A percentile compares a stretch with the other conserved stretches of the same genome.
Conservation (phyloP, 2,888 invertebrate genomes). For the Rhingia campestris region DNA sequence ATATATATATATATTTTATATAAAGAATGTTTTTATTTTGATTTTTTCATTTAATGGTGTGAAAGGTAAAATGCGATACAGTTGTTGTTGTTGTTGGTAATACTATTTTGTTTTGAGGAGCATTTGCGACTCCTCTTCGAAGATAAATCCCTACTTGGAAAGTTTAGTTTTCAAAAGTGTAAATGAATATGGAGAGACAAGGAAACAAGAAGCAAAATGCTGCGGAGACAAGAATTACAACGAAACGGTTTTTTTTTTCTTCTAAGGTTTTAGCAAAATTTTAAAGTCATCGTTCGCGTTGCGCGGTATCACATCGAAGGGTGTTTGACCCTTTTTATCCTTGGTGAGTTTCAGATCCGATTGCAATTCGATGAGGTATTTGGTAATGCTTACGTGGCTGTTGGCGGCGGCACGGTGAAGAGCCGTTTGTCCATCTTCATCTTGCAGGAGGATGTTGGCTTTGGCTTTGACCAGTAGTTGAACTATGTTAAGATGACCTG, state of each 20-base stretch:
- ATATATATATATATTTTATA: slow-evolving; percentile 17
- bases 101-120: slow-evolving; percentile 59
- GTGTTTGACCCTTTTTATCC: slow-evolving; percentile 83
- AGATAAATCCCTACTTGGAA: slow-evolving; percentile 14
- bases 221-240: background rate
- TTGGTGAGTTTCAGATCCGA: slow-evolving; percentile 80
- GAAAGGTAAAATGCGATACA: slow-evolving; percentile 51
- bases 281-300: slow-evolving; percentile 82
- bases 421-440: slow-evolving; percentile 91
- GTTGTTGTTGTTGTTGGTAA: slow-evolving; percentile 42
- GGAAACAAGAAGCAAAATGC: slow-evolving; percentile 43
- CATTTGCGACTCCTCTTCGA: slow-evolving; percentile 18
- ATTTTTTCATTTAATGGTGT: slow-evolving; percentile 19
- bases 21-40: slow-evolving; percentile 43
- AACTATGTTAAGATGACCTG: slow-evolving; percentile 87
- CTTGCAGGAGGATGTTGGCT: slow-evolving; percentile 86
- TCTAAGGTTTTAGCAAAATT: slow-evolving; percentile 80
- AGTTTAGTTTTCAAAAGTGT: slow-evolving; percentile 6
- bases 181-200: slow-evolving; percentile 5
- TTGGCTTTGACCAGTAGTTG: slow-evolving; percentile 86
- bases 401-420: slow-evolving; percentile 89
- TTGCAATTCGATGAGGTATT: slow-evolving; percentile 78
- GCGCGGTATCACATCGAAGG: slow-evolving; percentile 81
- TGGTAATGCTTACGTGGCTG: slow-evolving; percentile 82
- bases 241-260: slow-evolving; percentile 3